A percentile compares a stretch with the other conserved stretches of the same genome.
phyloP scores from a whole-genome alignment of 2,888 invertebrate species.

The Helobdella robusta region DNA sequence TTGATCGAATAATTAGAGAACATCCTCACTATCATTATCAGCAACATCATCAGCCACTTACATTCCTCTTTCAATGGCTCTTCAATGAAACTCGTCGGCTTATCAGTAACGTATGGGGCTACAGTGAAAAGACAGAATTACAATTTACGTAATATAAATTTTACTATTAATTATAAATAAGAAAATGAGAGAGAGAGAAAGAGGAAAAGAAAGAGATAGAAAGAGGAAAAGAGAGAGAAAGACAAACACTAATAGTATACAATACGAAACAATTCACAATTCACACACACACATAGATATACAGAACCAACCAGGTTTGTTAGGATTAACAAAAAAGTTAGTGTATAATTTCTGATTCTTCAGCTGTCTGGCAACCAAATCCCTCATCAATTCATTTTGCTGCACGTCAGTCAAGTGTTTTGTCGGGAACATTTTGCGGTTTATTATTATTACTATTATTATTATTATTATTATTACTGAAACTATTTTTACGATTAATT shows the following conservation, averaged over 20 bases:
- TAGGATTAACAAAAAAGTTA: conserved; percentile 7
- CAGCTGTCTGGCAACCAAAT: conserved; percentile 4
- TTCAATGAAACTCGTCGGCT: conserved; percentile 14
- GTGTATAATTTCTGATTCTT: not conserved
- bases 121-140: not conserved
- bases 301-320: not conserved
- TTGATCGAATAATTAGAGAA: too few relatives aligned
- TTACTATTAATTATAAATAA: not conserved
- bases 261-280: not conserved
- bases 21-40: too few relatives aligned
- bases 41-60: too few relatives aligned
- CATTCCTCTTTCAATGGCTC: too few relatives aligned
- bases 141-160: not conserved
- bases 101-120: conserved; percentile 11
- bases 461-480: not conserved
- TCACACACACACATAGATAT: not conserved
- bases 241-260: not conserved
- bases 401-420: conserved; percentile 8
- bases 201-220: too few relatives aligned
- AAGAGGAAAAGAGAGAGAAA: not conserved
- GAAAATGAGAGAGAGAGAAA: not conserved
- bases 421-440: not conserved
- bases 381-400: conserved; percentile 7
- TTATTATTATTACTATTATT: not conserved
- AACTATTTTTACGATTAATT: not conserved